phyloP scores from a whole-genome alignment of 2,113 vertebrate species.

The Halichoeres trimaculatus region DNA sequence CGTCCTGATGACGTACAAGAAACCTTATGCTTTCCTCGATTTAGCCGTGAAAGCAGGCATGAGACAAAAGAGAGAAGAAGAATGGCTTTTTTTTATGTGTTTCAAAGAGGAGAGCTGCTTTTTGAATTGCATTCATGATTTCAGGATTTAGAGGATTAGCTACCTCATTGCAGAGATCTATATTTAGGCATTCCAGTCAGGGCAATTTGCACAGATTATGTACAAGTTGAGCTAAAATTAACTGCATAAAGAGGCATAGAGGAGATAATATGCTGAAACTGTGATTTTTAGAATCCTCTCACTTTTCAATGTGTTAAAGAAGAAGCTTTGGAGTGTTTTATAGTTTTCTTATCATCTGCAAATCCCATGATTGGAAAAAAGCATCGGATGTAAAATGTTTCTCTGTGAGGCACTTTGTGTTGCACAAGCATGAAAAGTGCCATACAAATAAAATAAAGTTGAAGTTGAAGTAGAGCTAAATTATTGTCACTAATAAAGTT shows the following conservation, averaged over 20 bases:
- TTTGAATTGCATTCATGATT: slow-evolving; percentile 50
- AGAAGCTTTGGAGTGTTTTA: background rate
- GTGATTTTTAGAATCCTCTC: background rate
- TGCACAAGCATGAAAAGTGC: too few species aligned
- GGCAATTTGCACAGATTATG: slow-evolving; percentile 27
- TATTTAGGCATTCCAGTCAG: slow-evolving; percentile 45
- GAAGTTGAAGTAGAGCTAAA: too few species aligned
- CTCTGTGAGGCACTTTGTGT: too few species aligned
- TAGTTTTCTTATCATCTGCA: background rate
- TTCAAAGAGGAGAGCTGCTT: slow-evolving; percentile 26
- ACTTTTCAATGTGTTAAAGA: background rate
- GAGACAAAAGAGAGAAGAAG: background rate
- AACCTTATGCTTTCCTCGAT: background rate
- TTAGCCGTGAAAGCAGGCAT: slow-evolving; percentile 1
- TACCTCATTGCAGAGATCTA: slow-evolving; percentile 42
- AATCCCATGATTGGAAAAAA: background rate
- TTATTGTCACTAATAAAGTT: too few species aligned
- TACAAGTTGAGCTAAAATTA: slow-evolving; percentile 40
- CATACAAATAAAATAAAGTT: too few species aligned
- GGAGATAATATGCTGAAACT: background rate
- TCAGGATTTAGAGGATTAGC: slow-evolving; percentile 54
- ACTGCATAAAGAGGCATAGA: background rate
- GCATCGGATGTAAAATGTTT: background rate
- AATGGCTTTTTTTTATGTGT: background rate
- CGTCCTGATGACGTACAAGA: background rate